Percentiles rank a stretch among this genome's conserved stretches.
These are phyloP conservation scores for Euwallacea similis DNA, from an alignment of 1,140 invertebrate genomes.

Conservation along the genomic window DNA sequence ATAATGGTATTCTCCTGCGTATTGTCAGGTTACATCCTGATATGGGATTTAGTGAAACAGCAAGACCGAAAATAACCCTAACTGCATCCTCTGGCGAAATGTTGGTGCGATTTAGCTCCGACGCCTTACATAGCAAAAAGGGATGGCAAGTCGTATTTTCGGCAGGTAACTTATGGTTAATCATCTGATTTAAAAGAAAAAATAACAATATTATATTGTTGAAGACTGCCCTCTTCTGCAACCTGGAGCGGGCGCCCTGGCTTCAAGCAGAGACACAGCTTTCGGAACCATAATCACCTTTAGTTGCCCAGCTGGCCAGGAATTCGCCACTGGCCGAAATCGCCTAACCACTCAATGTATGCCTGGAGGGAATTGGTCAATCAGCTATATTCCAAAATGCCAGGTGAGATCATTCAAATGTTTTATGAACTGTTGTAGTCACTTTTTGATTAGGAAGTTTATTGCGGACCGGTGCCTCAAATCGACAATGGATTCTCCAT, in stretches of 20 bases:
- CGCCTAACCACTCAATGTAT: conserved; percentile 83
- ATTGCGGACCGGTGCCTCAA: conserved; percentile 95
- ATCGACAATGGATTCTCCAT: conserved; percentile 97
- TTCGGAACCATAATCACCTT: conserved; percentile 90
- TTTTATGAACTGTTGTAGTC: not conserved
- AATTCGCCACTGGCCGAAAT: conserved; percentile 88
- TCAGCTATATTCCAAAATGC: conserved; percentile 90
- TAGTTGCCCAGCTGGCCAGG: conserved; percentile 90
- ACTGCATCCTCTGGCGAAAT: conserved; percentile 92
- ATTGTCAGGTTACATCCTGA: conserved; percentile 76
- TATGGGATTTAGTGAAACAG: conserved; percentile 81
- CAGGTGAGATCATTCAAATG: conserved; percentile 58
- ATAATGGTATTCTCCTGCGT: not conserved
- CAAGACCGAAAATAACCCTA: conserved; percentile 81
- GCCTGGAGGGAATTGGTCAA: conserved; percentile 90
- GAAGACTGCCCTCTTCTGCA: conserved; percentile 84
- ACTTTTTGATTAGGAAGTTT: conserved; percentile 69
- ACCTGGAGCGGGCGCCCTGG: conserved; percentile 82
- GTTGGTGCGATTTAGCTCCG: conserved; percentile 84
- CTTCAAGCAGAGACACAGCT: conserved; percentile 87
- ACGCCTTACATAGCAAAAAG: conserved; percentile 78
- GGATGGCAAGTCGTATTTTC: conserved; percentile 92
- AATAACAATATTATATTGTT: conserved; percentile 43
- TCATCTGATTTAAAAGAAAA: not conserved
- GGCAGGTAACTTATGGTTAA: conserved; percentile 64